Evolutionary conservation across 1,140 invertebrate species (phyloP), one percentile per base, ranked within the genome.

Genomic region (Leptonema lineaticorne): DNA sequence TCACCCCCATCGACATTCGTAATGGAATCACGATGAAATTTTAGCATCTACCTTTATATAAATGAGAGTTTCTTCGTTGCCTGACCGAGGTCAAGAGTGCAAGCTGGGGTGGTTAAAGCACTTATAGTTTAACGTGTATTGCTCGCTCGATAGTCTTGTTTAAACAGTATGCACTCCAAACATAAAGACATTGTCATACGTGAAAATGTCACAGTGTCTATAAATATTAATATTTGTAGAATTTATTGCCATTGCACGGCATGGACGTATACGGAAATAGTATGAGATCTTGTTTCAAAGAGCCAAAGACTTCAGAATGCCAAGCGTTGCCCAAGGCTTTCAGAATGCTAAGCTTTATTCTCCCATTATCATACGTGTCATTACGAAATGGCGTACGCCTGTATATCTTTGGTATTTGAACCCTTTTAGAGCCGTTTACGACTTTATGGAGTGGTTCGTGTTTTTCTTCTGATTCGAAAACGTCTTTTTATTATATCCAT

Each of bases 321-420:
- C 50, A 53, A 53, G 24, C 50, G 18, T 53, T 53, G 20, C 20
- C 50, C 4, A 24, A 9, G 18, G 50, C 50, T 53, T 41, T 53
- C 50, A 53, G 50, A 53, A 53, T 53, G 50, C 50, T 22, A 53
- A 53, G 24, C 50, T 53, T 53, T 53, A 53, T 53, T 22, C 22
- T 24, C 27, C 50, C 50, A 53, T 53, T 53, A 53, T 53, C 50
- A 53, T 53, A 53, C 50, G 50, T 53, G 50, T 53, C 50, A 53
- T 53, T 53, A 53, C 24, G 50, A 53, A 53, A 53, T 53, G 22
- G 24, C 24, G 50, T 26, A 9, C 20, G 46, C 20, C 8, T 20
- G 46, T 20, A 5, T 33, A 11, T 33, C 11, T 33, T 33, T 6
- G 5, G 30, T 33, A 48, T 18, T 18, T 5, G 16, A 41, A 41